phyloP scores from a whole-genome alignment of 2,113 vertebrate species.

The Xiphorhynchus elegans region DNA sequence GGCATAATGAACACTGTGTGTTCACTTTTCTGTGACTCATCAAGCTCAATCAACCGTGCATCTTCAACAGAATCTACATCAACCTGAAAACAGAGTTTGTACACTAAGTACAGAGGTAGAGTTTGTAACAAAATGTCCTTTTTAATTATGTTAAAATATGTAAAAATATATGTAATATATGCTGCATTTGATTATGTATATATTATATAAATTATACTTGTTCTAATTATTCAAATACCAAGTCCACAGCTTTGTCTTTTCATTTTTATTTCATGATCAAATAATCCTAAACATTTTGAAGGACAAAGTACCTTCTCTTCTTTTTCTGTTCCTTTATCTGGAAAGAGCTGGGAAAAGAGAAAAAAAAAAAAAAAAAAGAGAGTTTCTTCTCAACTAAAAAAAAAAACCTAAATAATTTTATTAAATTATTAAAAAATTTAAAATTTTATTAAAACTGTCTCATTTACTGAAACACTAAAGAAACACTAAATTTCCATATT shows the following conservation, averaged over 20 bases:
- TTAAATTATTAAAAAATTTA: too few relatives aligned
- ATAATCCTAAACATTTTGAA: not conserved
- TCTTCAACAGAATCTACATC: conserved; percentile 90
- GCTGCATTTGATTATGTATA: not conserved
- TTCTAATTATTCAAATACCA: not conserved
- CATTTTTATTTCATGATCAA: not conserved
- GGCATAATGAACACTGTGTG: conserved; percentile 96
- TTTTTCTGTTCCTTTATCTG: conserved; percentile 94
- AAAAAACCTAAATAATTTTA: not conserved
- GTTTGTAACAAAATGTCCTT: not conserved
- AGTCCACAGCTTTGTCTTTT: not conserved
- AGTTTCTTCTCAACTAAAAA: not conserved
- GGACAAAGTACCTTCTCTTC: conserved; percentile 87
- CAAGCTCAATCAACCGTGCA: conserved; percentile 88
- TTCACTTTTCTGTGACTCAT: conserved; percentile 96
- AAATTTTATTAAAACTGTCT: not conserved
- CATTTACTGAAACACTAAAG: not conserved
- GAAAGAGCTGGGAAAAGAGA: conserved; percentile 86
- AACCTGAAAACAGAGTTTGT: conserved; percentile 74
- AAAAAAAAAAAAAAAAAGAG: not conserved
- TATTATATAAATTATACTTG: not conserved
- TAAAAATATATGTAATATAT: not conserved
- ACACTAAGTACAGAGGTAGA: not conserved
- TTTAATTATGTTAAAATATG: not conserved
- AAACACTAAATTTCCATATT: not conserved